Conservation (phyloP, 2,113 vertebrate species). For the Alexandromys fortis region DNA sequence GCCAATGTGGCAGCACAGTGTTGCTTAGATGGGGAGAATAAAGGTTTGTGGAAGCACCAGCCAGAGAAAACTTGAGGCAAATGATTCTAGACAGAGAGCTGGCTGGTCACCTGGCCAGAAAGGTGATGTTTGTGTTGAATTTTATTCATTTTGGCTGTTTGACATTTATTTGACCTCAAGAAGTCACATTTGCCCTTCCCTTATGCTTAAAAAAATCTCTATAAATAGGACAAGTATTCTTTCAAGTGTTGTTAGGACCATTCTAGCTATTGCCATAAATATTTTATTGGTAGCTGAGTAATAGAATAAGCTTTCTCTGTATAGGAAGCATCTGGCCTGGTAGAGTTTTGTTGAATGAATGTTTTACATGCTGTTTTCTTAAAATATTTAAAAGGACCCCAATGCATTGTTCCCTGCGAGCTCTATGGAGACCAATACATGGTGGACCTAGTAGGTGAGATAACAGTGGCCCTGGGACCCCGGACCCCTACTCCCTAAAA, state of each 20-base stretch:
- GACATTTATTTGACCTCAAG: constrained; percentile 32
- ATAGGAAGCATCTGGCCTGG: constrained; percentile 79
- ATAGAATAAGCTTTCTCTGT: constrained; percentile 81
- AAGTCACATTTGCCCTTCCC: constrained; percentile 31
- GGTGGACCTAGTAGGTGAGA: too few species aligned
- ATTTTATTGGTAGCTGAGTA: constrained; percentile 84
- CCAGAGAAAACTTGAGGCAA: background rate
- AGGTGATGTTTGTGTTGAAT: background rate
- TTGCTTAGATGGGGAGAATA: background rate
- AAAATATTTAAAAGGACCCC: constrained; percentile 71
- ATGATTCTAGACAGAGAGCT: background rate
- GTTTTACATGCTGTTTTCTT: constrained; percentile 78
- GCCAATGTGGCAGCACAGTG: background rate
- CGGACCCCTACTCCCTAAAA: too few species aligned
- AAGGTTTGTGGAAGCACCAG: background rate
- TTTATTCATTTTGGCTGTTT: constrained; percentile 16
- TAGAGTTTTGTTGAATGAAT: constrained; percentile 81
- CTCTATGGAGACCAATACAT: too few species aligned
- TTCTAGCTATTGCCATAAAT: constrained; percentile 82
- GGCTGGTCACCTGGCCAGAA: background rate
- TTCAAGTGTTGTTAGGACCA: constrained; percentile 70
- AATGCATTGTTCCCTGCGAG: too few species aligned
- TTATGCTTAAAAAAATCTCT: background rate
- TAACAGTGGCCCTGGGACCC: too few species aligned
- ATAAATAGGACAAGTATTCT: constrained; percentile 66